phyloP scores from a whole-genome alignment of 2,113 vertebrate genomes.

The Tauraco erythrolophus region DNA sequence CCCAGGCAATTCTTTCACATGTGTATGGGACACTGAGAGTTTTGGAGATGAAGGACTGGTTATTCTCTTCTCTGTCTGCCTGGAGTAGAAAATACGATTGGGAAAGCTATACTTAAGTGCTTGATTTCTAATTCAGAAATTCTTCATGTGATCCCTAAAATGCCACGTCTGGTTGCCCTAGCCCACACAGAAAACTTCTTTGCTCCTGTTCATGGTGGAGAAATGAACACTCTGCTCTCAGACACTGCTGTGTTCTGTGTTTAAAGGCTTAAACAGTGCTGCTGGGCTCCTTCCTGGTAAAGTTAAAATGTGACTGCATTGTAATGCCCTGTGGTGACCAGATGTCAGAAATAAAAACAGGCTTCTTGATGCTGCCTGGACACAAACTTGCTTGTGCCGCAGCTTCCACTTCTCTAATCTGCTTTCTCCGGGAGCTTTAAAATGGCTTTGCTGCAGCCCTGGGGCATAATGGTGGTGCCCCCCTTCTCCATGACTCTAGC shows the following conservation, averaged over 20 bases:
- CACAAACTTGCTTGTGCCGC: fast-evolving
- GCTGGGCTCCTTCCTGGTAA: neutral
- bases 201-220: neutral
- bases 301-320: neutral
- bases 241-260: neutral
- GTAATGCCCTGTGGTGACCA: neutral
- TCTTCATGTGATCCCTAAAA: neutral
- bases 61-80: neutral
- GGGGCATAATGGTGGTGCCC: neutral
- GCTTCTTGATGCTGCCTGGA: neutral
- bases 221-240: neutral
- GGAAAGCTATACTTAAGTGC: neutral
- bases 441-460: neutral
- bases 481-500: fast-evolving
- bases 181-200: neutral
- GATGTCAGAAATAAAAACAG: neutral
- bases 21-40: neutral
- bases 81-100: neutral
- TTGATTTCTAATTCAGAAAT: neutral
- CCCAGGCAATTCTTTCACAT: neutral
- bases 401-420: neutral
- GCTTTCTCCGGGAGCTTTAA: neutral
- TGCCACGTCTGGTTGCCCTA: neutral
- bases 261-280: neutral
- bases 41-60: neutral